phyloP scores from a whole-genome alignment of 1,140 invertebrate species.

The Coboldia fuscipes region DNA sequence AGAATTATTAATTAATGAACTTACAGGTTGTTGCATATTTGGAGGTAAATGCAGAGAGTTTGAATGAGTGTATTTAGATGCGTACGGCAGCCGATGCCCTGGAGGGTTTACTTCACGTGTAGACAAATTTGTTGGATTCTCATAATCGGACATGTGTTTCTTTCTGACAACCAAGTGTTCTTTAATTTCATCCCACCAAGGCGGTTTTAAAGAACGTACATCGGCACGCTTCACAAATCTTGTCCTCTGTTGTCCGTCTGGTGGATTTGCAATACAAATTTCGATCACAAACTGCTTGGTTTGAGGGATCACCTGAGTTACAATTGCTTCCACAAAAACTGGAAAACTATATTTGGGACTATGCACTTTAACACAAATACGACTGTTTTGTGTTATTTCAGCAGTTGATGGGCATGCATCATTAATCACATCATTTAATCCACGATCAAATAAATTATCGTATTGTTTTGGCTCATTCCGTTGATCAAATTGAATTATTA shows the following conservation, averaged over 20 bases:
- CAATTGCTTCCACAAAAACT: constrained; percentile 64
- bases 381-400: constrained; percentile 25
- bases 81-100: no score
- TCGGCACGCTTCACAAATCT: constrained; percentile 51
- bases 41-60: no score
- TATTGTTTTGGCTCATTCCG: constrained; percentile 31
- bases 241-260: constrained; percentile 21
- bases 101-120: no score
- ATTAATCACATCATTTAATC: constrained; percentile 74
- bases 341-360: constrained; percentile 22
- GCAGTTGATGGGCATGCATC: constrained; percentile 73
- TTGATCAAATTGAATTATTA: constrained; percentile 52
- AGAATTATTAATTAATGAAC: no score
- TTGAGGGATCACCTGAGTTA: constrained; percentile 44
- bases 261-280: no score
- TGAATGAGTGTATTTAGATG: no score
- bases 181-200: constrained; percentile 88
- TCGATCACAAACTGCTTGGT: constrained; percentile 60
- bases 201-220: constrained; percentile 70
- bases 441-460: constrained; percentile 46
- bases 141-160: no score
- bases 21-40: no score
- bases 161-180: no score
- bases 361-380: constrained; percentile 25
- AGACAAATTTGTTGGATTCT: no score